phyloP scores from a whole-genome alignment of 2,113 vertebrate genomes.

The Channa maculata region DNA sequence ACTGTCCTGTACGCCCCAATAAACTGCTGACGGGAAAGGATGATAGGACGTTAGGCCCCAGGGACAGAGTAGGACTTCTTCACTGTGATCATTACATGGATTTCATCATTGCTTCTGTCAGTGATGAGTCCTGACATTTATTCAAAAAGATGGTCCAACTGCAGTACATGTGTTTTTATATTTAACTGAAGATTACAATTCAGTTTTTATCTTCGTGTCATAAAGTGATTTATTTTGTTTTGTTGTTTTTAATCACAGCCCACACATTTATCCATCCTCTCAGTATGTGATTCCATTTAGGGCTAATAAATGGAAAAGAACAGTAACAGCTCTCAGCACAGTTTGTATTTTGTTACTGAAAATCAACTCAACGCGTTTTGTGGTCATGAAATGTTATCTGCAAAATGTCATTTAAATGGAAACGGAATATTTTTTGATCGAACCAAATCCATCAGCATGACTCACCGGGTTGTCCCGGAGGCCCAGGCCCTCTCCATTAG shows the following conservation, averaged over 20 bases:
- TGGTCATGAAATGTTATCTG: neutral
- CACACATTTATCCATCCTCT: neutral
- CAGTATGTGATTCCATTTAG: neutral
- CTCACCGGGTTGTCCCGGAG: constrained; percentile 88
- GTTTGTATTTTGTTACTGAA: neutral
- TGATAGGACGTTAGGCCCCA: constrained; percentile 12
- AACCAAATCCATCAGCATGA: neutral
- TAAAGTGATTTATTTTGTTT: too few species aligned
- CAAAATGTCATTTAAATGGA: neutral
- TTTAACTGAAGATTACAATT: too few species aligned
- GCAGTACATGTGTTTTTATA: too few species aligned
- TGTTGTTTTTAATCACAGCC: too few species aligned
- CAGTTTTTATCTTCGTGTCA: too few species aligned
- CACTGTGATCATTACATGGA: constrained; percentile 16
- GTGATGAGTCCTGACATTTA: neutral
- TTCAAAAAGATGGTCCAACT: neutral
- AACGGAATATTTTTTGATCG: neutral
- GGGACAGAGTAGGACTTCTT: constrained; percentile 33
- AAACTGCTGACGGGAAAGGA: constrained; percentile 48
- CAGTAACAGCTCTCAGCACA: neutral
- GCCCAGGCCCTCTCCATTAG: constrained; percentile 91
- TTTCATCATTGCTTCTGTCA: constrained; percentile 1
- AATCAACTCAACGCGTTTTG: neutral
- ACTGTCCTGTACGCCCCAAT: constrained; percentile 13
- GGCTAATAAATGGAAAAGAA: neutral